Percentiles rank a stretch among this genome's conserved stretches.
These are phyloP conservation scores for Heliconius cydno DNA, from an alignment of 2,888 invertebrate genomes.

Conservation along the genomic window DNA sequence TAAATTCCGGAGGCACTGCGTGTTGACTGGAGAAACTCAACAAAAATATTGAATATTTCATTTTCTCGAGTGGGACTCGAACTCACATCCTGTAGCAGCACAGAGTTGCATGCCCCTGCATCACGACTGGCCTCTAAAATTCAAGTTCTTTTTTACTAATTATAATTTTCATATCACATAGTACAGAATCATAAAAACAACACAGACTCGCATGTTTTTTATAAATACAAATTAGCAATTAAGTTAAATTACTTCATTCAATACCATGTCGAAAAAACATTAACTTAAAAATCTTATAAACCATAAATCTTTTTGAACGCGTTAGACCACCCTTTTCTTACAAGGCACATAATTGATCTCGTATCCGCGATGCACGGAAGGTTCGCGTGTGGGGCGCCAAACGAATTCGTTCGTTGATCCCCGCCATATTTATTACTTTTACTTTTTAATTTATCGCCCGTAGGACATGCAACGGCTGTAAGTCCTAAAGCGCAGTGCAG, in stretches of 20 bases:
- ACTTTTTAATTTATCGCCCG: slow-evolving; percentile 53
- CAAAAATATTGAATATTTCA: too few relatives aligned
- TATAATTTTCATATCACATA: too few relatives aligned
- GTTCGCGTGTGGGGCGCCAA: slow-evolving; percentile 52
- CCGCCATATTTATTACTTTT: slow-evolving; percentile 55
- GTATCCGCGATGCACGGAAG: slow-evolving; percentile 47
- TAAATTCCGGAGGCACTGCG: too few relatives aligned
- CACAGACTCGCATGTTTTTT: background rate
- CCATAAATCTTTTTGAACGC: slow-evolving; percentile 39
- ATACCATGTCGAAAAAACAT: slow-evolving; percentile 32
- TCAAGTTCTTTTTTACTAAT: too few relatives aligned
- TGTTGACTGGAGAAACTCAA: too few relatives aligned
- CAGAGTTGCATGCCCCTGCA: too few relatives aligned
- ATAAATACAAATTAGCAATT: slow-evolving; percentile 3
- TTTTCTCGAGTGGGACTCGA: too few relatives aligned
- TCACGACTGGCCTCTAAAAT: too few relatives aligned
- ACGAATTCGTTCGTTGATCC: slow-evolving; percentile 54
- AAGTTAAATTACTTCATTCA: slow-evolving; percentile 15
- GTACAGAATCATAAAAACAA: background rate
- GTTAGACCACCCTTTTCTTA: slow-evolving; percentile 47
- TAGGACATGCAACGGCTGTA: slow-evolving; percentile 50
- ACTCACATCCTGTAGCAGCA: too few relatives aligned
- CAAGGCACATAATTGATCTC: slow-evolving; percentile 51
- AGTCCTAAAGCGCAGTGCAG: slow-evolving; percentile 51
- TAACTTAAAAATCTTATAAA: slow-evolving; percentile 33